phyloP scores from a whole-genome alignment of 2,797 vertebrate genomes.

The Phoxinus dragarum region DNA sequence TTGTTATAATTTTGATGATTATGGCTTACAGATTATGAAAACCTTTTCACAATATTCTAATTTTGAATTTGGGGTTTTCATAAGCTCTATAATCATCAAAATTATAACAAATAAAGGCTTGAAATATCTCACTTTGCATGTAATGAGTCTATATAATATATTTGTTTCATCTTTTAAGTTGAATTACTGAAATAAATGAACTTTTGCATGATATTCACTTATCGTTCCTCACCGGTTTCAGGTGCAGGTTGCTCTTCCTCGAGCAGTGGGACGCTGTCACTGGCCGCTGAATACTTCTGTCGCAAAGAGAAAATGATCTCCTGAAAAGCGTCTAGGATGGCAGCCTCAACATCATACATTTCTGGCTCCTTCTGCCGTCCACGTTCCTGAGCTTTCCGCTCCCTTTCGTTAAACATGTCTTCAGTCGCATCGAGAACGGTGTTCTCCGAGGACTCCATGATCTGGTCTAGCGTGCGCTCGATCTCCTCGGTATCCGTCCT shows the following conservation, averaged over 20 bases:
- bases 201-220: no score
- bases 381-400: conserved; percentile 62
- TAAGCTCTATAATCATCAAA: no score
- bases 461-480: conserved; percentile 84
- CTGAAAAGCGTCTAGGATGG: conserved; percentile 89
- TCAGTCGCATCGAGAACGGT: conserved; percentile 85
- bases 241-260: conserved; percentile 53
- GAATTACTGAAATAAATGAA: no score
- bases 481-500: conserved; percentile 69
- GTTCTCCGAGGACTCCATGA: conserved; percentile 86
- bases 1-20: no score
- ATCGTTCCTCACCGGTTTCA: conserved; percentile 72
- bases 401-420: conserved; percentile 80
- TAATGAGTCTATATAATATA: no score
- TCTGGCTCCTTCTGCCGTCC: conserved; percentile 67
- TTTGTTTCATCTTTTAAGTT: no score
- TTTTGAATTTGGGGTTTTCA: no score
- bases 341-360: conserved; percentile 82
- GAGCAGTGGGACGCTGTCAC: conserved; percentile 76
- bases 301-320: conserved; percentile 90
- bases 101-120: no score
- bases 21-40: no score
- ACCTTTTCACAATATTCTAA: no score
- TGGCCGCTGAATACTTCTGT: conserved; percentile 81
- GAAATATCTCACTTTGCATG: no score